Evolutionary conservation across 2,888 invertebrate species (phyloP), one percentile per base, ranked within the genome.

Genomic region (Euplexia lucipara): DNA sequence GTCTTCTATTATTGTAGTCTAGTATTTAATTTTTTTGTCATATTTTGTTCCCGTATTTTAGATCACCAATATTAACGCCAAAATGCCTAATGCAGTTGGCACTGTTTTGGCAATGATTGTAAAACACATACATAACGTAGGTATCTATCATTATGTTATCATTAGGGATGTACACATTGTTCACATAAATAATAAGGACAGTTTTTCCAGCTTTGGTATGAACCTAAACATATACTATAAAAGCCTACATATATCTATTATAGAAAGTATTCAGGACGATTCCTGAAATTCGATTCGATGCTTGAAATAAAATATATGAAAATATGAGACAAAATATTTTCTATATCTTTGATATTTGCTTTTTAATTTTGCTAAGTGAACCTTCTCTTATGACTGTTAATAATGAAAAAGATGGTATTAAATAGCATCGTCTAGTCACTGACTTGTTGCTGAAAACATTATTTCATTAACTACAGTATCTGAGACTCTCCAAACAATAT

Each of bases 61-160:
- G 10, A 10, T 26, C 1, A 12, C 3, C 5, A 26, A 26, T 34
- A 9, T 30, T 6, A 26, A 12, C 52, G 69, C 68, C 69, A 68
- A 59, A 41, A 52, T 32, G 47, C 10, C 35, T 48, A 53, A 16
- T 22, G 68, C 4, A 32, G 60, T 48, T 52, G 37, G 10, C n/a
- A 52, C 32, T 4, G 18, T 35, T 69, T 51, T 68, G 60, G 69
- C 60, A 68, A 37, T 60, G 47, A 26, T 20, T 53, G 22, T 10
- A 1, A 22, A 42, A 4, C 12, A 9, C 12, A 14, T 16, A 14
- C n/a, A n/a, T n/a, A n/a, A n/a, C n/a, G n/a, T n/a, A n/a, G n/a
- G n/a, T n/a, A n/a, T n/a, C n/a, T 14, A 2, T 12, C 7, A 14
- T 6, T 20, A 20, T 3, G 7, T 41, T 26, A 26, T 26, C 26